These are phyloP conservation scores for Stenodera caucasica DNA, from an alignment of 2,888 invertebrate species.

Conservation along the genomic window DNA sequence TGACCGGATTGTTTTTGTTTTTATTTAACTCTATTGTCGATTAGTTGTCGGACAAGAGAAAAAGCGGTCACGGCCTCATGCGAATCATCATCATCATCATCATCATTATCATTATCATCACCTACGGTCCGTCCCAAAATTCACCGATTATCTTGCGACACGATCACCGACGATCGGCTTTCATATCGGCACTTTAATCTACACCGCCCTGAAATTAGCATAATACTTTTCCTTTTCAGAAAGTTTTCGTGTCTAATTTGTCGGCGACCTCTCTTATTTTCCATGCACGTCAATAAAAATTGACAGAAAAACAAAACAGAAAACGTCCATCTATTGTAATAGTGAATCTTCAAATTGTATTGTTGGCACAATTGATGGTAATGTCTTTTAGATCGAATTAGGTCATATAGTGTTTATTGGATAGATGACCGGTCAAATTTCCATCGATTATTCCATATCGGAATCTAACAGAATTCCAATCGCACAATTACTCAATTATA, in stretches of 20 bases:
- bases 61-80: neutral
- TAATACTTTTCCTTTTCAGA: constrained; percentile 22
- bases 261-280: neutral
- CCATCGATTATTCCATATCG: neutral
- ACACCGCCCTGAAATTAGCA: constrained; percentile 41
- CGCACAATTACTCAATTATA: neutral
- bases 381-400: constrained; percentile 5
- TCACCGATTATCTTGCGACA: constrained; percentile 3
- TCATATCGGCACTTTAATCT: constrained; percentile 2
- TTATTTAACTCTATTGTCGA: neutral
- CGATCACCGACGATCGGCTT: constrained; percentile 2
- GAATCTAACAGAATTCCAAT: neutral
- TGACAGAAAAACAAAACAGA: too few species aligned
- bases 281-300: neutral
- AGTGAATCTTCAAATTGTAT: neutral
- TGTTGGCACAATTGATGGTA: neutral
- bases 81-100: neutral
- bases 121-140: constrained; percentile 3
- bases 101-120: neutral
- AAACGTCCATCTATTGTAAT: neutral
- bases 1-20: too few species aligned
- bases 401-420: neutral
- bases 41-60: neutral
- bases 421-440: neutral
- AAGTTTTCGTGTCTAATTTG: constrained; percentile 17